Evolutionary conservation across 2,113 vertebrate species (phyloP).

Genomic region (Ginglymostoma cirratum): DNA sequence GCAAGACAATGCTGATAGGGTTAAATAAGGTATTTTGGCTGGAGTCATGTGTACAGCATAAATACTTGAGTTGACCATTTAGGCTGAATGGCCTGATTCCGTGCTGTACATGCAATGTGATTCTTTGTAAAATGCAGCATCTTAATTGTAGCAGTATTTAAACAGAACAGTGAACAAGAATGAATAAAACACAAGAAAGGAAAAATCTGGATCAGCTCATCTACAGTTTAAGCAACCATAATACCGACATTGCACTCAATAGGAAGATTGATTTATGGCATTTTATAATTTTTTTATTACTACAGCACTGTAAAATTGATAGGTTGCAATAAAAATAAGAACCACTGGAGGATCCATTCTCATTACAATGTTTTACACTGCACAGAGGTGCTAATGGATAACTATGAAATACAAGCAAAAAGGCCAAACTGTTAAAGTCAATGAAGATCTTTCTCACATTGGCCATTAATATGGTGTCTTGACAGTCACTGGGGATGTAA

Average conservation of each 20-base stretch:
- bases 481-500: background rate
- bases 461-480: background rate
- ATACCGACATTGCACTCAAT: background rate
- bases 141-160: background rate
- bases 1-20: too few relatives aligned
- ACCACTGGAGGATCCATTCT: slow-evolving; percentile 19
- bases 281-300: slow-evolving; percentile 30
- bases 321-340: slow-evolving; percentile 2
- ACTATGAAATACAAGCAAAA: background rate
- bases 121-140: background rate
- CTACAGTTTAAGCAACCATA: background rate
- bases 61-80: background rate
- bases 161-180: background rate
- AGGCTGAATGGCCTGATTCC: background rate
- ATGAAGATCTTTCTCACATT: slow-evolving; percentile 6
- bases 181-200: slow-evolving; percentile 2
- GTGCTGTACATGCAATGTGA: background rate
- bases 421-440: background rate
- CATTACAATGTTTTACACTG: slow-evolving; percentile 24
- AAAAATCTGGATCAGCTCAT: slow-evolving; percentile 25
- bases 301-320: slow-evolving; percentile 27
- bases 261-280: background rate
- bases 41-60: background rate
- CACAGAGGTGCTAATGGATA: background rate
- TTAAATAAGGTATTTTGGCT: background rate